Evolutionary conservation across 2,888 invertebrate species (phyloP).

Genomic region (Acanthoscelides obtectus): DNA sequence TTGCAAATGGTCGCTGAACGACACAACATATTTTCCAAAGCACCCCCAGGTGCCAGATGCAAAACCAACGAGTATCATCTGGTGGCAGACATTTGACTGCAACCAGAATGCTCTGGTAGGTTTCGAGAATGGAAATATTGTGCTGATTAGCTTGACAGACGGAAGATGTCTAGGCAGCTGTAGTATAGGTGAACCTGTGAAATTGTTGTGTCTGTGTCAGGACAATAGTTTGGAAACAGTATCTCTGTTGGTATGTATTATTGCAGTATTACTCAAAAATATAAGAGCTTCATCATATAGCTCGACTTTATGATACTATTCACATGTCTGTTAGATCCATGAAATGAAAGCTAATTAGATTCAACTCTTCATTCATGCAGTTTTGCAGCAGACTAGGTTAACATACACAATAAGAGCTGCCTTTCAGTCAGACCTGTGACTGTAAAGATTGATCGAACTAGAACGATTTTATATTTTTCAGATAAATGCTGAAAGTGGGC

Average conservation of each 20-base stretch:
- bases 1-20: constrained; percentile 56
- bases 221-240: constrained; percentile 64
- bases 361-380: no score
- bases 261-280: background rate
- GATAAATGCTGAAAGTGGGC: constrained; percentile 52
- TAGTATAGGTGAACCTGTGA: constrained; percentile 59
- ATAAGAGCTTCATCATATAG: constrained; percentile 7
- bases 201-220: constrained; percentile 63
- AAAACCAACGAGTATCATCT: constrained; percentile 60
- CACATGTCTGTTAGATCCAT: no score
- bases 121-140: constrained; percentile 59
- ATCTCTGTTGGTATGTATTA: constrained; percentile 58
- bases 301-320: no score
- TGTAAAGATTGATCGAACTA: no score
- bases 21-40: constrained; percentile 52
- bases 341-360: no score
- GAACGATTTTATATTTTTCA: no score
- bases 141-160: constrained; percentile 64
- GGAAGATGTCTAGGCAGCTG: constrained; percentile 64
- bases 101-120: constrained; percentile 67
- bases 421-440: no score
- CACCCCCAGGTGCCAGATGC: constrained; percentile 39
- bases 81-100: constrained; percentile 74
- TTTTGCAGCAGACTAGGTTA: no score
- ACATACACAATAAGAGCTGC: no score